phyloP scores from a whole-genome alignment of 92 coral and sea anemone species.

The Epizoanthus rinbou region DNA sequence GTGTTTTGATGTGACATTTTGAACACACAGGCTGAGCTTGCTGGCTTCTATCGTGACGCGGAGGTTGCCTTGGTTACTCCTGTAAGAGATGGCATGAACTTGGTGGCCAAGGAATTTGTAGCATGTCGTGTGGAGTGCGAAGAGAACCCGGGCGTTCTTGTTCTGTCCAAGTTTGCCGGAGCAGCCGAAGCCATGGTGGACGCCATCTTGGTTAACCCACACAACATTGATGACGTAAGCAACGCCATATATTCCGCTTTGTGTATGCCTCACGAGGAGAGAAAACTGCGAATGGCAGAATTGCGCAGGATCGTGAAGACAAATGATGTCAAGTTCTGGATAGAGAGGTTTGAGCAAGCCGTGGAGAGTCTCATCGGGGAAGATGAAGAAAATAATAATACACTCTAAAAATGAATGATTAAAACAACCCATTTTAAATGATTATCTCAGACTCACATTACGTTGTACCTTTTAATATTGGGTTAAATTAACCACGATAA shows the following conservation, averaged over 20 bases:
- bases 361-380: no score
- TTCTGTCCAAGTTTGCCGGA: constrained; percentile 37
- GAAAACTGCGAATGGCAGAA: constrained; percentile 1
- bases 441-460: no score
- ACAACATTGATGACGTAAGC: not conserved
- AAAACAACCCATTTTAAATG: no score
- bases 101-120: constrained; percentile 44
- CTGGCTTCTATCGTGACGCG: constrained; percentile 23
- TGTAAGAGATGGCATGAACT: constrained; percentile 35
- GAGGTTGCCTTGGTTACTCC: constrained; percentile 50
- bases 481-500: no score
- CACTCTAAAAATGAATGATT: no score
- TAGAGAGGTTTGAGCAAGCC: no score
- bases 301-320: constrained; percentile 4
- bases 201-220: constrained; percentile 25
- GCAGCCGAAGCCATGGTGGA: constrained; percentile 9
- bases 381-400: no score
- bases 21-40: not conserved
- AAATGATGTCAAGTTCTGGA: not conserved
- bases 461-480: no score
- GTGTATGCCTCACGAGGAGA: not conserved
- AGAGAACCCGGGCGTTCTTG: constrained; percentile 20
- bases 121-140: constrained; percentile 19
- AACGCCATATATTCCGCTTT: constrained; percentile 3
- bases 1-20: no score